Base-by-base conservation (phyloP, 2,113 vertebrate genomes). In the Trochalopteron elliotii region DNA sequence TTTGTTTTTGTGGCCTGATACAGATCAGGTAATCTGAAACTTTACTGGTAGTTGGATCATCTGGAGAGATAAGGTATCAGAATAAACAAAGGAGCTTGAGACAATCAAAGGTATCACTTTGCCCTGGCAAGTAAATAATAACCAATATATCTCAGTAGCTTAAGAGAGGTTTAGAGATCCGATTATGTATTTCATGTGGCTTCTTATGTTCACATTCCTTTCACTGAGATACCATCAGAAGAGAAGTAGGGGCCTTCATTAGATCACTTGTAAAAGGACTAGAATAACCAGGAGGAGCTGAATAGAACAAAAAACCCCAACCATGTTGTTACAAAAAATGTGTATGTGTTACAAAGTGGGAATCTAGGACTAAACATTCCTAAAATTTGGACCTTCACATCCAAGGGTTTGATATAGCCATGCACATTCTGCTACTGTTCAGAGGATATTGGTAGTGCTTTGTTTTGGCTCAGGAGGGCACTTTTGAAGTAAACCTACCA, bases 181-280 rank as follows among this genome's bases (percentile, higher is more conserved):
- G 78, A 44, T 83, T 49, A 59, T 30, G 7, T 59, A 77, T 87
- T 85, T 89, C 42, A 72, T 42, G 53, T 65, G n/a, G 35, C 23
- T 92, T 79, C 57, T 65, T 70, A 87, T 8, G 23, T 65, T 93
- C 57, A 47, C 31, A 53, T 91, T 89, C 53, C 31, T 89, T 91
- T 89, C 72, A 65, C 15, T 84, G 72, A 71, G 45, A 83, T 53
- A 31, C 40, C 76, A 39, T 89, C 14, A 19, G 56, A 86, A 33
- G 59, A 81, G 27, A 64, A 79, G 20, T 57, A 61, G 42, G 10
- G 14, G 33, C 31, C 40, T 87, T 90, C 61, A 55, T 71, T 49
- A 64, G 13, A n/a, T 31, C 12, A 35, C 37, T 77, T 69, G 12
- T 68, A 53, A 61, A 89, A 82, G 21, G 15, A 69, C 31, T 68